phyloP scores from a whole-genome alignment of 2,797 vertebrate species.

The Melanotaenia pygmaea region DNA sequence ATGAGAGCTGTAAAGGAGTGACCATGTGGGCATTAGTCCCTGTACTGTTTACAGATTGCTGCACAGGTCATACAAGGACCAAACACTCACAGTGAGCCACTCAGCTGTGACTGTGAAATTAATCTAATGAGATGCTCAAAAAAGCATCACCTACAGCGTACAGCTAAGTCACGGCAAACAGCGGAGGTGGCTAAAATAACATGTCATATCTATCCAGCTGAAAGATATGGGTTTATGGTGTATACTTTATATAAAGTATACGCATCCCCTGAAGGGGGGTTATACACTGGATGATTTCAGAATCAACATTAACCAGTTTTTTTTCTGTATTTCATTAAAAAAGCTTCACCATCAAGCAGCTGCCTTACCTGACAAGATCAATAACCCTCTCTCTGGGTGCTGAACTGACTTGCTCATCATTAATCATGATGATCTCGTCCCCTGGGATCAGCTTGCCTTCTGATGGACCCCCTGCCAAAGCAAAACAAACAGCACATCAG shows the following conservation, averaged over 20 bases:
- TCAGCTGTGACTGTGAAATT: conserved; percentile 58
- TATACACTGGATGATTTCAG: neutral
- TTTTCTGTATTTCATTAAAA: neutral
- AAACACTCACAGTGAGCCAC: conserved; percentile 47
- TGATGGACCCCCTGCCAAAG: conserved; percentile 90
- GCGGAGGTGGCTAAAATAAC: conserved; percentile 24
- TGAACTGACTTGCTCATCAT: conserved; percentile 94
- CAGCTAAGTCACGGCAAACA: conserved; percentile 15
- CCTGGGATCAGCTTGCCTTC: conserved; percentile 96
- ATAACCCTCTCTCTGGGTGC: conserved; percentile 97
- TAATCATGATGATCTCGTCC: conserved; percentile 99
- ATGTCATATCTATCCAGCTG: conserved; percentile 2
- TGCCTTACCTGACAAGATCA: conserved; percentile 95
- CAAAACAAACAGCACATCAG: conserved; percentile 50
- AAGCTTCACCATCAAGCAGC: conserved; percentile 35
- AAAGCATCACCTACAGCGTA: conserved; percentile 39
- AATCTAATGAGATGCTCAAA: conserved; percentile 54
- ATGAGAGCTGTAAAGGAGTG: conserved; percentile 36
- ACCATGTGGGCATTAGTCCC: conserved; percentile 43
- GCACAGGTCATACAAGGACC: conserved; percentile 49
- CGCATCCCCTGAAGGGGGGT: neutral
- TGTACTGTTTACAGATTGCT: conserved; percentile 46
- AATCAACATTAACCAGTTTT: neutral
- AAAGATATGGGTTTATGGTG: conserved; percentile 17
- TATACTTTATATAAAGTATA: neutral